Evolutionary conservation across 1,140 invertebrate genomes (phyloP), one percentile per base, ranked within the genome.

Genomic region (Brachionus rotundiformis): DNA sequence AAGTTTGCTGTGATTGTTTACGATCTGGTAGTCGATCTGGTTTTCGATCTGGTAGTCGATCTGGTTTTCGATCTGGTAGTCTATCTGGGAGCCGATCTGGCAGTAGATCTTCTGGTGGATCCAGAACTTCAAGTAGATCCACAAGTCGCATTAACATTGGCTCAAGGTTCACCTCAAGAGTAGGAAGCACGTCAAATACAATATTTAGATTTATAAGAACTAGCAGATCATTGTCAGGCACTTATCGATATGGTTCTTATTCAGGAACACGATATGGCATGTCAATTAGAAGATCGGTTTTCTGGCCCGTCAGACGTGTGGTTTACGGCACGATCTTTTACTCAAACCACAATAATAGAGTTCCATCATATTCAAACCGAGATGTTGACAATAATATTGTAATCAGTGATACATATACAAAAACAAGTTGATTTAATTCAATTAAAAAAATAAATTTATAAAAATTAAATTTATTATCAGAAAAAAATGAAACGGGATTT

Each of bases 271-370:
- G 76, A 0, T 79, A 23, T 41, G 76, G 76, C 11, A 79, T 29
- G 8, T 54, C 76, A 79, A 79, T 79, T 19, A 79, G 76, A 33
- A 23, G 76, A 10, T 16, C 44, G 19, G 59, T 63, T 19, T 79
- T 39, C 36, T 79, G 76, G 76, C 76, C 76, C 3, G 76, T 79
- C n/a, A 54, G 76, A 36, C 76, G 76, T 7, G 76, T 79, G n/a
- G 76, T 79, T 6, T 79, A 79, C 13, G 76, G 76, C 11, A 44
- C 68, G 27, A 7, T 19, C 4, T 73, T 44, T 27, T 44, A 25
- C 44, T 10, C 2, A 23, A 73, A 73, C 25, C n/a, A 44, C 31
- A n/a, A 71, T 71, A 36, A 71, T 39, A 33, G 29, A 73, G 36
- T 73, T 31, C 68, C 68, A 25, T 8, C 68, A 25, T 73, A 44